Base-by-base conservation (phyloP, 2,888 invertebrate genomes). In the Chymomyza amoena region DNA sequence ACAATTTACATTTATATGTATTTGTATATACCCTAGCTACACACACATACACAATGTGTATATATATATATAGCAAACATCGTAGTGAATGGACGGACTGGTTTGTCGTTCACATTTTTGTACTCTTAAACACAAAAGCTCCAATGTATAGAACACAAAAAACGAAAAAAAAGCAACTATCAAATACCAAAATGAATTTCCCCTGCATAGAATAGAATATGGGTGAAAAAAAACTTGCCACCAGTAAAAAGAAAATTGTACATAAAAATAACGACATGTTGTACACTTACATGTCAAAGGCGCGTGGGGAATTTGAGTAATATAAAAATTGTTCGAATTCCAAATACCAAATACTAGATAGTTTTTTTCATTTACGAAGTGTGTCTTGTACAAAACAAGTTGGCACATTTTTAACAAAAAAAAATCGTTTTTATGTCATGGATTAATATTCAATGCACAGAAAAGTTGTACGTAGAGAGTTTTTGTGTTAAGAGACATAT, bases 1-100 rank as follows among this genome's bases (percentile, higher is more conserved):
- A 86, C 84, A 86, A 84, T 84, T 86, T 88, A 76, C 88, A 84
- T 84, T 84, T 88, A 66, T 75, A 66, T 68, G 70, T 50, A 45
- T 16, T 66, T 66, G 70, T 67, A 51, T 56, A 56, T n/a, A 69
- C 56, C 32, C 60, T n/a, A n/a, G n/a, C n/a, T n/a, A 75, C 56
- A 73, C 50, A 64, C 25, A 66, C 57, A 61, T 65, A 66, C 62
- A 68, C 39, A 64, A 3, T 20, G 3, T 20, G 3, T 3, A 20
- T 25, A 25, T 25, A 25, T 25, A 4, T 25, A 25, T 25, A 25
- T 25, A 25, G 25, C 57, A 79, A 39, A 56, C 52, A 45, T 13
- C 13, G 13, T 13, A 45, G 39, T 45, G 39, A 10, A 45, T 45
- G 39, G n/a, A n/a, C n/a, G n/a, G n/a, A 45, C 10, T 45, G 39